Conservation (phyloP, 2,113 vertebrate species). For the Peromyscus californicus region DNA sequence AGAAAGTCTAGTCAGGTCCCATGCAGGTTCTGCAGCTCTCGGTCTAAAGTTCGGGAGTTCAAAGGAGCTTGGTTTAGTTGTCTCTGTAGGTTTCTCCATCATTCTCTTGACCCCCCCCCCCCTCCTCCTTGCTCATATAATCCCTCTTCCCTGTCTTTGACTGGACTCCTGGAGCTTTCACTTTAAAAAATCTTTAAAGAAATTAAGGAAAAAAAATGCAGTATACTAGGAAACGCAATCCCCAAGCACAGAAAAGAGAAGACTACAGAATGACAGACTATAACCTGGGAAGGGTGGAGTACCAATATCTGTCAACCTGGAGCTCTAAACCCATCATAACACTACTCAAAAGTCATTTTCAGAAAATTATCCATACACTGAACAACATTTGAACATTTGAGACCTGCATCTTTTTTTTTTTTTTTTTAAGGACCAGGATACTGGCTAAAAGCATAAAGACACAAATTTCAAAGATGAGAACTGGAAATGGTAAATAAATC, state of each 20-base stretch:
- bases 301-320: no score
- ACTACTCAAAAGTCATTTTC: not conserved
- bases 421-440: not conserved
- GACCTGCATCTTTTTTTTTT: not conserved
- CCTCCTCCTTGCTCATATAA: no score
- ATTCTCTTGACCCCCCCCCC: no score
- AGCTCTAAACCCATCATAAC: not conserved
- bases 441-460: not conserved
- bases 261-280: fast-evolving
- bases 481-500: not conserved
- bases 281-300: not conserved
- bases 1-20: no score
- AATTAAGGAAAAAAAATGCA: not conserved
- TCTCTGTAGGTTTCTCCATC: no score
- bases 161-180: not conserved
- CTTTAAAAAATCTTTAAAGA: not conserved
- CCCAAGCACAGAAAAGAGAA: not conserved
- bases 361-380: not conserved
- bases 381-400: not conserved
- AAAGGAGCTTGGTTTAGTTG: no score
- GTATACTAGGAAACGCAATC: fast-evolving
- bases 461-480: not conserved
- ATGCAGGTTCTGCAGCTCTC: no score
- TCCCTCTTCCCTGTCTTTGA: no score
- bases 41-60: no score